phyloP scores from a whole-genome alignment of 1,140 invertebrate genomes.

The Drosophila arizonae region DNA sequence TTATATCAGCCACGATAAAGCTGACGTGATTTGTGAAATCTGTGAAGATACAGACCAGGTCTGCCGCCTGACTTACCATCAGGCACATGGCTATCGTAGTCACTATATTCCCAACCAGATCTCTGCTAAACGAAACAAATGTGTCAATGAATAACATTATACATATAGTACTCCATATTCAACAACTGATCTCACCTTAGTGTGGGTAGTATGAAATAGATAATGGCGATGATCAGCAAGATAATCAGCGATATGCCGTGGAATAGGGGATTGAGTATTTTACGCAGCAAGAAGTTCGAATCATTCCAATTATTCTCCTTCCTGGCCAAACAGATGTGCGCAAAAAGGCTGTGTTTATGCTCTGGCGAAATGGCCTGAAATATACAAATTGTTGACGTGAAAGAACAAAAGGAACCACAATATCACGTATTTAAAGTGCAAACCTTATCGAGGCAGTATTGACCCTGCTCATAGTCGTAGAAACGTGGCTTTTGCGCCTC shows the following conservation, averaged over 20 bases:
- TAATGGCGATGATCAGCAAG: conserved; percentile 89
- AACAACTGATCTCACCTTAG: conserved; percentile 82
- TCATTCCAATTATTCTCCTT: conserved; percentile 87
- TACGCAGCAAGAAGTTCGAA: conserved; percentile 88
- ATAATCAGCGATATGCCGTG: conserved; percentile 88
- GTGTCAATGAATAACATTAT: conserved; percentile 10
- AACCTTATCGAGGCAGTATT: conserved; percentile 92
- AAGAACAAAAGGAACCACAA: too few species aligned
- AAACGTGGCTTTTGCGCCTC: conserved; percentile 83
- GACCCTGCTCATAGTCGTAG: conserved; percentile 88
- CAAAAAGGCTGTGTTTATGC: conserved; percentile 85
- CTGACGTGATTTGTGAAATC: conserved; percentile 90
- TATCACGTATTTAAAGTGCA: not conserved
- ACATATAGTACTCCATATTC: not conserved
- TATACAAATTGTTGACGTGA: not conserved
- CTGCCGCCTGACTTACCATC: conserved; percentile 89
- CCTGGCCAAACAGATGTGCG: conserved; percentile 89
- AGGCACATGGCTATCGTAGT: conserved; percentile 90
- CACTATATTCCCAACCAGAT: conserved; percentile 92
- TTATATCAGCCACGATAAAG: conserved; percentile 89
- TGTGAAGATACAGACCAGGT: conserved; percentile 90
- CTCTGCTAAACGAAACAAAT: conserved; percentile 83
- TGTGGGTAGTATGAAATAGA: conserved; percentile 93
- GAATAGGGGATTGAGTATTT: conserved; percentile 89
- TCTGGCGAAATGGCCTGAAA: conserved; percentile 62